Evolutionary conservation across 2,113 vertebrate species (phyloP).

Genomic region (Caranx melampygus): DNA sequence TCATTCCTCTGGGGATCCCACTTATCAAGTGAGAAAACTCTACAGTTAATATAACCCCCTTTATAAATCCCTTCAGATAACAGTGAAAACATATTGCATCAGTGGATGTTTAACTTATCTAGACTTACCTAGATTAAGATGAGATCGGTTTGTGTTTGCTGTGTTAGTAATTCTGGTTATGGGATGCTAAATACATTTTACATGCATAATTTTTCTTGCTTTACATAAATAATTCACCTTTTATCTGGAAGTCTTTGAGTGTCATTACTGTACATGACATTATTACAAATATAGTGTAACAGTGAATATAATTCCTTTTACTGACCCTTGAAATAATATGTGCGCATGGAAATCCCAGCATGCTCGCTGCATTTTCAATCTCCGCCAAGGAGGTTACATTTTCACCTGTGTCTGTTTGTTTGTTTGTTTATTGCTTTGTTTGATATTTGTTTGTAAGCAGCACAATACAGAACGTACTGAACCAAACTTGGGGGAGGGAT

Average conservation of each 20-base stretch:
- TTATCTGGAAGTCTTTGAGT: neutral
- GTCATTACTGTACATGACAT: neutral
- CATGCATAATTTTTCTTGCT: neutral
- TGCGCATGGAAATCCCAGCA: neutral
- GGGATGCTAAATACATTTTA: neutral
- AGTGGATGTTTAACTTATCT: neutral
- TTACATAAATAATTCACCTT: neutral
- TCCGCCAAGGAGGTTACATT: too few species aligned
- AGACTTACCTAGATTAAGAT: neutral
- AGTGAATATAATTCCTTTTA: neutral
- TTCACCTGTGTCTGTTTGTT: too few species aligned
- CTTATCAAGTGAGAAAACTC: conserved; percentile 8
- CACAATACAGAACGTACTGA: too few species aligned
- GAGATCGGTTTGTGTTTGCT: neutral
- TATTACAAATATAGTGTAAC: neutral
- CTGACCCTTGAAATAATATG: neutral
- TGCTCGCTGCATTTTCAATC: neutral
- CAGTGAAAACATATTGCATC: neutral
- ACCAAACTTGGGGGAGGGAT: too few species aligned
- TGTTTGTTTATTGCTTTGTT: too few species aligned
- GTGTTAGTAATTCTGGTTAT: conserved; percentile 1
- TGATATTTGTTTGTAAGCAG: too few species aligned
- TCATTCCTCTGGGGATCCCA: conserved; percentile 6
- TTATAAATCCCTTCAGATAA: neutral
- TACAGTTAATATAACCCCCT: neutral